Evolutionary conservation across 1,140 invertebrate genomes (phyloP), one percentile per base, ranked within the genome.

Genomic region (Berghia stephanieae): DNA sequence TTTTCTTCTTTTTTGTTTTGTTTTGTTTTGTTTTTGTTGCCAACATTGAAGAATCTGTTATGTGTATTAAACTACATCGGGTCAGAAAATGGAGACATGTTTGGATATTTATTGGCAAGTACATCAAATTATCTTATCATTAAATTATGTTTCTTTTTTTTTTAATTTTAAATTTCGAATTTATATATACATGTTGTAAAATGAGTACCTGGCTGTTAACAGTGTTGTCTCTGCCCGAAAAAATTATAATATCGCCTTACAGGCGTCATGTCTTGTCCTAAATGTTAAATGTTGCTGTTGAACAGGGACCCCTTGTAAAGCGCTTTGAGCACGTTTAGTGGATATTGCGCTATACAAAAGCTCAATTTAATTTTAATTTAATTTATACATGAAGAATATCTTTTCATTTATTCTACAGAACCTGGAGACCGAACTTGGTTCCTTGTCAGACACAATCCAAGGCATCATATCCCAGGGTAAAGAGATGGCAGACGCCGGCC

Each of bases 401-500:
- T 73, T 44, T 27, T 75, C 34, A 66, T 71, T 73, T 55, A 42
- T 69, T 76, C 83, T 87, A 10, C 89, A 94, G 84, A 93, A 96
- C 40, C 90, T 99, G 1, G 98, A 99, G 86, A 95, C 95, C n/a
- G 98, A 99, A 87, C 90, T 99, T 43, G 96, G 92, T 5, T 95
- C 94, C 40, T 96, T 99, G 87, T 96, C 98, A 87, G 97, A 97
- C 0, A 96, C 96, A 18, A 98, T 99, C 74, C 75, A 85, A 16
- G 94, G 95, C 5, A 97, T 99, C 0, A 96, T 98, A 85, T 94
- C 96, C 87, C 96, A 97, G 57, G 96, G 96, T 18, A 92, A 95
- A 79, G 94, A 97, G 86, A 94, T 99, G 93, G 95, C 94, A 1
- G 93, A 96, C 44, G 94, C 96, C 79, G 96, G 95, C 27, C 97